Base-by-base conservation (phyloP, 2,888 invertebrate species). In the Clepsis dumicolana region DNA sequence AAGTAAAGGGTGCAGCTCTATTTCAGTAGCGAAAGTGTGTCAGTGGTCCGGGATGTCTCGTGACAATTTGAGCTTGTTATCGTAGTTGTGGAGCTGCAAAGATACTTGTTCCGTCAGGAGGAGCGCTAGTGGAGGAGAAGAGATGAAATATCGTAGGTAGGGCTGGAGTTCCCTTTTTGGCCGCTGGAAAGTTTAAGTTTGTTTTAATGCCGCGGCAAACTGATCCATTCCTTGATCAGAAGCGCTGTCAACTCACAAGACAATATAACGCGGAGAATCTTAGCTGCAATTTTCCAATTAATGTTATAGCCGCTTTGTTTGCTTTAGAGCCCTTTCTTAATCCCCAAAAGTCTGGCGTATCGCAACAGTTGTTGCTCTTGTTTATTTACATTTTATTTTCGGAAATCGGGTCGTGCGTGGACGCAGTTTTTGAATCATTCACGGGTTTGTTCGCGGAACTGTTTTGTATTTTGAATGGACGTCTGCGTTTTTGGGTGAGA, bases 1-100 rank as follows among this genome's bases (percentile, higher is more conserved):
- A 66, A 57, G 68, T 68, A 68, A 59, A 68, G 63, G 68, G 63
- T 63, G 85, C 84, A 77, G 81, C 78, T 85, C 86, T 90, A 89
- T 90, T 91, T 90, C 80, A 84, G 89, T 87, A 76, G 74, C 71
- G 78, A 79, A 91, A 88, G 77, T 88, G 85, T 91, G 92, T 91
- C 90, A 92, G 82, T 90, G 74, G 86, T 87, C 72, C 91, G 86
- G 80, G 82, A 77, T 83, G 87, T 86, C 89, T 85, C 84, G 82
- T 76, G 84, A 82, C 88, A 86, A 88, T 88, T 88, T 87, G 82
- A 86, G 82, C 84, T 86, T 77, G 82, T 85, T 83, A 75, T 73
- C 74, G 77, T 60, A 71, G 68, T 73, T 75, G 73, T 74, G 71
- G 16, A 1, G 14, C 25, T n/a, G 12, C 64, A 25, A 56, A 14